Base-by-base conservation (phyloP, 2,888 invertebrate species). In the Julus scandinavius region DNA sequence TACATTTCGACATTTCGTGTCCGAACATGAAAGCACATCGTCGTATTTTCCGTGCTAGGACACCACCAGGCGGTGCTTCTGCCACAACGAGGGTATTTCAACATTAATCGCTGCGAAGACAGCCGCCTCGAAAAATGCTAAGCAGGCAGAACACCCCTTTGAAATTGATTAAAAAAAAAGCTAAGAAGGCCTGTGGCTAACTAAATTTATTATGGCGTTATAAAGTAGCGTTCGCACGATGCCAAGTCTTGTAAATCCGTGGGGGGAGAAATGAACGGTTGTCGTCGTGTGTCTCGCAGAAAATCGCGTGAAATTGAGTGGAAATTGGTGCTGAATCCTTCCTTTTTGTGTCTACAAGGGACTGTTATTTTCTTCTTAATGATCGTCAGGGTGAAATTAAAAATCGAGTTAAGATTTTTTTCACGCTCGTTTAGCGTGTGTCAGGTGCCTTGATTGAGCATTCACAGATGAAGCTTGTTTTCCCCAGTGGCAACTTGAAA, bases 141-240 rank as follows among this genome's bases (percentile, higher is more conserved):
- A 72, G 72, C 72, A 72, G 72, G 72, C 72, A 72, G 72, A 72
- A 72, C 72, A 72, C 72, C 72, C 72, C 72, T 72, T 72, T 72
- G 72, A 72, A 72, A 72, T 72, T 72, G 72, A 72, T 72, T 72
- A 72, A 72, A 72, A 72, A 29, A 29, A 72, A 72, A 20, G 72
- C 20, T 20, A 20, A 63, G 63, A n/a, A 63, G 63, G 63, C 72
- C 72, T 72, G 72, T 72, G 72, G 72, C 72, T 72, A 72, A 72
- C 72, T 72, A 72, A 72, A 72, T 72, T 72, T 72, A 72, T 72
- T 72, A 72, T 11, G 72, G 72, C 20, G 72, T 72, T 29, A 72
- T 72, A 7, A 29, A 72, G 72, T 72, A 20, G 7, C 29, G 72
- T 72, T 20, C 72, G 54, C 54, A 17, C 13, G 54, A 13, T 17